These are phyloP conservation scores for Bos javanicus DNA, from an alignment of 2,113 vertebrate genomes.

Conservation along the genomic window DNA sequence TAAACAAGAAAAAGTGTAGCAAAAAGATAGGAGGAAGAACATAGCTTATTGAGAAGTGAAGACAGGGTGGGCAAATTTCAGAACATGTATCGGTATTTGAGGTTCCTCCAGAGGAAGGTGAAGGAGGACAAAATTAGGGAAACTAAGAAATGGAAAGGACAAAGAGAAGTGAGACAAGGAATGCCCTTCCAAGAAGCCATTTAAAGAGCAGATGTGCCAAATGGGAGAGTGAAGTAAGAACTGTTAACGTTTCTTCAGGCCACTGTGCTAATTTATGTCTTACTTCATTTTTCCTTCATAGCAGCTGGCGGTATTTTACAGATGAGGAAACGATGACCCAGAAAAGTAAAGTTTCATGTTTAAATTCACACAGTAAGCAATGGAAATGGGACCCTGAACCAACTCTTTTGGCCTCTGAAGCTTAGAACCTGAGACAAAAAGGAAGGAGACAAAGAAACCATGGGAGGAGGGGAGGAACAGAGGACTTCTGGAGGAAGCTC, in stretches of 20 bases:
- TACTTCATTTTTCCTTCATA: neutral
- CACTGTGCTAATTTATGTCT: neutral
- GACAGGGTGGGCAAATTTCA: neutral
- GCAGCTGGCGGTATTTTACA: neutral
- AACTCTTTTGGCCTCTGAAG: neutral
- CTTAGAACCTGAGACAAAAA: neutral
- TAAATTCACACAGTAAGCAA: neutral
- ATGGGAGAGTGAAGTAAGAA: neutral
- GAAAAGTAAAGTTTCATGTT: neutral
- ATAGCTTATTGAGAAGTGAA: neutral
- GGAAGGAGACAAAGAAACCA: neutral
- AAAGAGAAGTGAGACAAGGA: neutral
- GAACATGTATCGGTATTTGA: neutral
- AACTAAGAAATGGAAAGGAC: neutral
- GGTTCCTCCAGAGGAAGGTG: neutral
- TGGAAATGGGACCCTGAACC: neutral
- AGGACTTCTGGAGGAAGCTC: neutral
- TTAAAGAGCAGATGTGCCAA: neutral
- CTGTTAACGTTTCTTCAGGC: neutral
- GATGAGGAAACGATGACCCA: neutral
- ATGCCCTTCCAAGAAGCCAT: neutral
- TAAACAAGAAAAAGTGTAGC: neutral
- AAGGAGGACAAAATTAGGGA: neutral
- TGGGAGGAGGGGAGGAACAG: neutral
- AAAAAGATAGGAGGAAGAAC: neutral